Conservation (phyloP, 1,140 invertebrate species). For the Eulimnadia texana region DNA sequence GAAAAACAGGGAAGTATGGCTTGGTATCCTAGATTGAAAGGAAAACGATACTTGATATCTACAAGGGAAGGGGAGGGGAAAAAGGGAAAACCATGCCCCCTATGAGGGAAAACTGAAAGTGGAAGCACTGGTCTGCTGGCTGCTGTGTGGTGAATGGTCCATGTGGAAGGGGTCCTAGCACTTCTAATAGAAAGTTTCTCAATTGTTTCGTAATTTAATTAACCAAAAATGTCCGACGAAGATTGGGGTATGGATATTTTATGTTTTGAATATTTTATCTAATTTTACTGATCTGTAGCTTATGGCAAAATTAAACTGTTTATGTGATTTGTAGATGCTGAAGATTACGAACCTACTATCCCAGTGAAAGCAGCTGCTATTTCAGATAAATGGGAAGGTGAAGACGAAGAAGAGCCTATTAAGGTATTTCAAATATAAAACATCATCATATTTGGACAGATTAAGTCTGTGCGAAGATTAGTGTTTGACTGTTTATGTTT, state of each 20-base stretch:
- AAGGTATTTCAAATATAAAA: slow-evolving; percentile 2
- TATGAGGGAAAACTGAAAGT: too few relatives aligned
- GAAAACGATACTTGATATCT: too few relatives aligned
- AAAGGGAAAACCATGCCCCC: too few relatives aligned
- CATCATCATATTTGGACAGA: background rate
- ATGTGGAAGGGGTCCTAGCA: too few relatives aligned
- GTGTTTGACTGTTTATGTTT: background rate
- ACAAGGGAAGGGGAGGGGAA: too few relatives aligned
- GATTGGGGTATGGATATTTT: slow-evolving; percentile 12
- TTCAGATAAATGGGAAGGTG: slow-evolving; percentile 16
- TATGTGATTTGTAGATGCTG: slow-evolving; percentile 4
- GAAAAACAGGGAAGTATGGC: too few relatives aligned
- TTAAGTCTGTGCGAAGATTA: background rate
- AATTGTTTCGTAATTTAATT: too few relatives aligned
- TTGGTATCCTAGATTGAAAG: too few relatives aligned
- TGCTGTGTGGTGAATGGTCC: too few relatives aligned
- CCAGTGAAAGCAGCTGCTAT: slow-evolving; percentile 2
- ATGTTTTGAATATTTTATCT: background rate
- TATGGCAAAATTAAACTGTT: background rate
- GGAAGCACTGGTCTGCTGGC: too few relatives aligned
- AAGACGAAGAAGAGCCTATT: slow-evolving; percentile 15
- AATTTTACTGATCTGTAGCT: too few relatives aligned
- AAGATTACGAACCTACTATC: slow-evolving; percentile 11
- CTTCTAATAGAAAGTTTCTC: too few relatives aligned
- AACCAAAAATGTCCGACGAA: slow-evolving; percentile 6